Percentiles rank a stretch among this genome's conserved stretches.
Evolutionary conservation across 2,888 invertebrate species (phyloP).

Genomic region (Melangyna quadrimaculata): DNA sequence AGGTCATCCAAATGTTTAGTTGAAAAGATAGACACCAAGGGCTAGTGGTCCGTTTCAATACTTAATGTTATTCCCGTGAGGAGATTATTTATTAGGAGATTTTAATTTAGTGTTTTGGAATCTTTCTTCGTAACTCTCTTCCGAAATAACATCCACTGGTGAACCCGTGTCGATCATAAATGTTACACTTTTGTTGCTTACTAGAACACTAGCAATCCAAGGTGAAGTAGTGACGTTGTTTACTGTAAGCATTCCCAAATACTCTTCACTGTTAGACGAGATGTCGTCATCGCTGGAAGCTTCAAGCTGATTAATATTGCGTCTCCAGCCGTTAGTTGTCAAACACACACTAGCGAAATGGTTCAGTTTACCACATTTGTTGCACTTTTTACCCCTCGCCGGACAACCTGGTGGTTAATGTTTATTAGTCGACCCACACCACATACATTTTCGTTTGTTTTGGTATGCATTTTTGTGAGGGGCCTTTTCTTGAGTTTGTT

Average conservation of each 20-base stretch:
- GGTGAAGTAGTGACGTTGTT: background rate
- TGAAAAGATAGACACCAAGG: background rate
- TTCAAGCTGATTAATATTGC: too few species aligned
- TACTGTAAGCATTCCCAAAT: too few species aligned
- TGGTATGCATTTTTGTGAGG: background rate
- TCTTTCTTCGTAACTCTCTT: background rate
- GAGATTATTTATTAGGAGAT: background rate
- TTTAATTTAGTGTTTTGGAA: background rate
- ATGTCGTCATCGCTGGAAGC: too few species aligned
- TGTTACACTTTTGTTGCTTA: background rate
- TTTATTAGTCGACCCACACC: background rate
- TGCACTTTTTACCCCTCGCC: background rate
- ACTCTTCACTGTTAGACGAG: too few species aligned
- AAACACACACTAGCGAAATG: background rate
- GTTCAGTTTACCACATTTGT: background rate
- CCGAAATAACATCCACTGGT: background rate
- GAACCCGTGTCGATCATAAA: background rate
- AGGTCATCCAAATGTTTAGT: background rate
- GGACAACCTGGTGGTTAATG: background rate
- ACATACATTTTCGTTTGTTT: background rate
- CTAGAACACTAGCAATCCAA: background rate
- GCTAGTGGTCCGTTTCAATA: background rate
- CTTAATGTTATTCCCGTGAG: too few species aligned
- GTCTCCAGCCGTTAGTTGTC: too few species aligned
- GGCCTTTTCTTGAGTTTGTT: background rate